Percentiles rank a stretch among this genome's conserved stretches.
phyloP scores from a whole-genome alignment of 2,888 invertebrate species.

The Oscheius myriophilus region DNA sequence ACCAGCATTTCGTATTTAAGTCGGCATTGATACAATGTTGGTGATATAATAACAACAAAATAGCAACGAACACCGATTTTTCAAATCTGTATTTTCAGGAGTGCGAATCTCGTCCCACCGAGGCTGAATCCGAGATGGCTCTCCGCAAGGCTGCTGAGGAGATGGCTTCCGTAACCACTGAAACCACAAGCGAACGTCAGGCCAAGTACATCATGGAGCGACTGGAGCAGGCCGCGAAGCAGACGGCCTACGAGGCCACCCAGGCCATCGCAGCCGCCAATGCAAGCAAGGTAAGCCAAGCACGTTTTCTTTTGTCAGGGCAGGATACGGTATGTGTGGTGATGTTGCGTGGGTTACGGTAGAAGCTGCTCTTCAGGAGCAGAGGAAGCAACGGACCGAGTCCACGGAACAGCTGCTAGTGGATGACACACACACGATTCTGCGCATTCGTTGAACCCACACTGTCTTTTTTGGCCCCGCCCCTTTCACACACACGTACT shows the following conservation, averaged over 20 bases:
- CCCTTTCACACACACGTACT: background rate
- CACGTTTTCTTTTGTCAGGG: background rate
- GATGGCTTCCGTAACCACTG: conserved; percentile 85
- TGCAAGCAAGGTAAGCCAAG: conserved; percentile 75
- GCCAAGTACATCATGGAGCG: conserved; percentile 56
- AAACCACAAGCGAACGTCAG: conserved; percentile 77
- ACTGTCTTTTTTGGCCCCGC: background rate
- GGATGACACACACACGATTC: conserved; percentile 58
- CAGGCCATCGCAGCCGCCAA: conserved; percentile 90
- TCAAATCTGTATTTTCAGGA: conserved; percentile 34
- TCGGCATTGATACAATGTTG: background rate
- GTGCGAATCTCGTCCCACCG: conserved; percentile 55
- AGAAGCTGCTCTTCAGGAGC: conserved; percentile 25
- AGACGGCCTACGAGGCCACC: conserved; percentile 79
- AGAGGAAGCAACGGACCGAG: conserved; percentile 42
- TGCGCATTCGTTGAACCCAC: conserved; percentile 50
- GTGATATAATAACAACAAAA: background rate
- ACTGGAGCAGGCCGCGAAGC: conserved; percentile 67
- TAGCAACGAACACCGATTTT: background rate
- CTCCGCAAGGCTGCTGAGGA: conserved; percentile 90
- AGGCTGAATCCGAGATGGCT: conserved; percentile 73
- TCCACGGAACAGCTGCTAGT: conserved; percentile 60
- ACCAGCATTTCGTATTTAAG: no score
- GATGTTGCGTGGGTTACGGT: conserved; percentile 14
- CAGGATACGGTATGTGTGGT: conserved; percentile 26